These are phyloP conservation scores for Aphodius granarius DNA, from an alignment of 2,888 invertebrate genomes.

Conservation along the genomic window DNA sequence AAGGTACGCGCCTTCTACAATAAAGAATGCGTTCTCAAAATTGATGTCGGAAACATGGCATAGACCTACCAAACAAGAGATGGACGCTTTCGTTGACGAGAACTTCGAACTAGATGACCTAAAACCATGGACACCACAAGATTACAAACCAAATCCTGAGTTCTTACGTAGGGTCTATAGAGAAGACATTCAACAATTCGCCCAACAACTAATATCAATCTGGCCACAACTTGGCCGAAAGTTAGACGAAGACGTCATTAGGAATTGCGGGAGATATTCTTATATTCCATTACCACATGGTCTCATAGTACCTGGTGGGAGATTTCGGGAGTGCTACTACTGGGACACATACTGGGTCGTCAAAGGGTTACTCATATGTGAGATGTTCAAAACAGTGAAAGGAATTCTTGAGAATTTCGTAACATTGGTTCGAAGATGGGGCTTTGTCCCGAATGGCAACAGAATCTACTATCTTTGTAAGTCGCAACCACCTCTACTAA, in stretches of 20 bases:
- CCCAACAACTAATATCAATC: constrained; percentile 60
- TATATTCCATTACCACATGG: constrained; percentile 54
- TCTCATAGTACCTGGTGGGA: constrained; percentile 71
- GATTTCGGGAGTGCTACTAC: constrained; percentile 78
- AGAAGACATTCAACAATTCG: constrained; percentile 61
- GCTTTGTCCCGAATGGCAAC: constrained; percentile 80
- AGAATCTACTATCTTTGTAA: constrained; percentile 75
- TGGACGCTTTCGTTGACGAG: constrained; percentile 59
- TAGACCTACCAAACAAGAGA: constrained; percentile 55
- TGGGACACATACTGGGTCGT: constrained; percentile 91
- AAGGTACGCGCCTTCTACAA: constrained; percentile 61
- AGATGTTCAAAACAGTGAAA: constrained; percentile 71
- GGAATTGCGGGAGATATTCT: constrained; percentile 51
- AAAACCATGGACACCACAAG: constrained; percentile 61
- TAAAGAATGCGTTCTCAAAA: constrained; percentile 59
- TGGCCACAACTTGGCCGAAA: constrained; percentile 67
- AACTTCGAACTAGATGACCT: constrained; percentile 65
- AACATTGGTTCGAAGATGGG: constrained; percentile 64
- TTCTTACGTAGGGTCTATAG: constrained; percentile 64
- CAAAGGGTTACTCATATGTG: constrained; percentile 74
- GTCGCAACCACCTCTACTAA: constrained; percentile 72
- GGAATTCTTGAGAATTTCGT: constrained; percentile 78
- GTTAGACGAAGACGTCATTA: constrained; percentile 59
- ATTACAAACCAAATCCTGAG: constrained; percentile 61
- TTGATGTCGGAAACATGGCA: constrained; percentile 58